Evolutionary conservation across 2,113 vertebrate genomes (phyloP), one percentile per base, ranked within the genome.

Genomic region (Cairina moschata): DNA sequence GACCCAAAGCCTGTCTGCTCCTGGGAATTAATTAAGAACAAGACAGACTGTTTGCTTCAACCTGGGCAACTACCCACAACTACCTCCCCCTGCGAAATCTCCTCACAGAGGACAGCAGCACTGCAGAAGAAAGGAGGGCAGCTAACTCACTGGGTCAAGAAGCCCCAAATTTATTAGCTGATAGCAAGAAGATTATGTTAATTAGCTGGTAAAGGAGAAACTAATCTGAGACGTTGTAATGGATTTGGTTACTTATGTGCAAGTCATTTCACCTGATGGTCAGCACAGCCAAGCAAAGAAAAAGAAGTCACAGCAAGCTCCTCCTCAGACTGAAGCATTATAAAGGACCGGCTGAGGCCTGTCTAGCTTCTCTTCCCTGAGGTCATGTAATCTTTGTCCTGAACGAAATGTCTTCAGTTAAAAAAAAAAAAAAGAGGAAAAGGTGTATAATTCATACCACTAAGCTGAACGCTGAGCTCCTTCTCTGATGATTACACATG

Each of bases 11-110:
- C 74, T 46, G 67, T 36, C 93, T 87, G 89, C 89, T 92, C 77
- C 7, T 31, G 91, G 91, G 81, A 91, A 73, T 92, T 91, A 78
- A 92, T 92, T 91, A 95, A 48, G 69, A 84, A 52, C 23, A 79
- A 62, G 84, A 48, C 18, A 83, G 89, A 75, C 29, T 1, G 52
- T 77, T 94, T 88, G 86, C 86, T 88, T 95, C 73, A 83, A 84
- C 87, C 69, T 54, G 69, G 31, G 38, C 14, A 52, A 54, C 48
- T 13, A 38, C 28, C 11, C 26, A 78, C 1, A 5, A 95, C 56
- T 84, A 78, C 83, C 91, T 95, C 67, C 81, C 52, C n/a, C 18
- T 32, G 29, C 66, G 74, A 91, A 93, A 55, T 48, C 59, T 78
- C 80, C 66, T 23, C 67, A 75, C 4, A 82, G 15, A 84, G 46